A percentile compares a stretch with the other conserved stretches of the same genome.
Conservation (phyloP, 2,113 vertebrate species). For the Procapra przewalskii region DNA sequence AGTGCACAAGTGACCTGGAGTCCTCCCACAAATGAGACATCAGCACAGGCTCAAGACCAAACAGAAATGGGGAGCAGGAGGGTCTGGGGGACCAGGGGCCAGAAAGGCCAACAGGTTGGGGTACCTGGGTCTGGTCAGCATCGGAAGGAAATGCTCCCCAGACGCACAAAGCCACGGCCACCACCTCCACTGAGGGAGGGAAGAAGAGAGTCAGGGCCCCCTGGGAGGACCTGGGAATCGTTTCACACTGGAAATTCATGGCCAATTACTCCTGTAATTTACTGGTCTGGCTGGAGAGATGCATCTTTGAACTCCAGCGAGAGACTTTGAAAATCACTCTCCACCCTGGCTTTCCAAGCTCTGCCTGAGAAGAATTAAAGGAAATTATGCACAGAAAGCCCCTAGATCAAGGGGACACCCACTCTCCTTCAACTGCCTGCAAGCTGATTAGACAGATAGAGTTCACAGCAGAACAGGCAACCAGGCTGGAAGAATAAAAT, state of each 20-base stretch:
- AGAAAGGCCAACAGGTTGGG: not conserved
- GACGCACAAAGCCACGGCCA: not conserved
- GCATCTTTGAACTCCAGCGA: conserved; percentile 56
- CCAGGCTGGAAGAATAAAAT: conserved; percentile 4
- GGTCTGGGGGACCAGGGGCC: not conserved
- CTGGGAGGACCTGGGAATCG: not conserved
- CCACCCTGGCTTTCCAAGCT: conserved; percentile 41
- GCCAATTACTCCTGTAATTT: conserved; percentile 46
- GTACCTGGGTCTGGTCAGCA: not conserved
- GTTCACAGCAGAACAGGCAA: conserved; percentile 53
- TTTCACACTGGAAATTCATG: conserved; percentile 18
- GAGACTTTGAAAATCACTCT: conserved; percentile 61
- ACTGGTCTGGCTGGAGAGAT: conserved; percentile 49
- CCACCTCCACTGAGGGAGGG: not conserved
- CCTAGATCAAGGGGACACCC: conserved; percentile 64
- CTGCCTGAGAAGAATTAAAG: conserved; percentile 66
- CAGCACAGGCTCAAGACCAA: not conserved
- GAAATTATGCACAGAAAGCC: conserved; percentile 69
- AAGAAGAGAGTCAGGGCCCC: not conserved
- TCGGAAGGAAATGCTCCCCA: not conserved
- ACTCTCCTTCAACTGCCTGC: conserved; percentile 46
- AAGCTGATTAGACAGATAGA: conserved; percentile 64
- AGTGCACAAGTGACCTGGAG: not conserved
- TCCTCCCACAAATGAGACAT: not conserved
- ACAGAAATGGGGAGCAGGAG: not conserved